Evolutionary conservation across 2,888 invertebrate species (phyloP), one percentile per base, ranked within the genome.

Genomic region (Epistrophe eligans): DNA sequence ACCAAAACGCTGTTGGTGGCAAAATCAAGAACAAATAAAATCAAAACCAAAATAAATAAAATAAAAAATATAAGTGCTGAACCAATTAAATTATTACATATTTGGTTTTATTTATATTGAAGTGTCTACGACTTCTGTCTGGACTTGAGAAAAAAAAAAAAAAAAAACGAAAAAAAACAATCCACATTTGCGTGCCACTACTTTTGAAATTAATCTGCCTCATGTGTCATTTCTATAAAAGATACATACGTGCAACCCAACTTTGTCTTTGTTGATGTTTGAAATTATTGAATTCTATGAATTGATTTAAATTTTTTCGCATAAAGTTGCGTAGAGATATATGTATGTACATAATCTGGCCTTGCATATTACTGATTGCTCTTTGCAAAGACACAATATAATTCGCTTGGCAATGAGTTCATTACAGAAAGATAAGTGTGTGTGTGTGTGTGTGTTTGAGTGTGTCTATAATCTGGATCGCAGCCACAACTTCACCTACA

Each of bases 361-460:
- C 84, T 72, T 74, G 80, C 35, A 50, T 15, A 24, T 43, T 66
- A 35, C 43, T 58, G 55, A 84, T 70, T 74, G 55, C 66, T n/a
- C 74, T 87, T 50, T 64, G 40, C 55, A 24, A 55, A 76, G 50
- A 58, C 50, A 58, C 43, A 60, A 72, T 48, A 71, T 67, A 77
- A 74, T 79, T 67, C 76, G 45, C 24, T 70, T 64, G 74, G 73
- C 83, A 72, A 88, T 90, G 90, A 91, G 90, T 90, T 91, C 90
- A 90, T 90, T 88, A 28, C 3, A 55, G 9, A 55, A 15, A 17
- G 6, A 10, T n/a, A 24, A 2, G 24, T n/a, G 3, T 24, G 3
- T 24, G 24, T 24, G 24, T 24, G 24, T 1, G 3, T 24, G 3
- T 24, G 24, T 89, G 87, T 89, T 10, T 32, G 89, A 88, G 85